Percentiles rank a stretch among this genome's conserved stretches.
Conservation (phyloP, 2,797 vertebrate species). For the Phaenicophaeus curvirostris region DNA sequence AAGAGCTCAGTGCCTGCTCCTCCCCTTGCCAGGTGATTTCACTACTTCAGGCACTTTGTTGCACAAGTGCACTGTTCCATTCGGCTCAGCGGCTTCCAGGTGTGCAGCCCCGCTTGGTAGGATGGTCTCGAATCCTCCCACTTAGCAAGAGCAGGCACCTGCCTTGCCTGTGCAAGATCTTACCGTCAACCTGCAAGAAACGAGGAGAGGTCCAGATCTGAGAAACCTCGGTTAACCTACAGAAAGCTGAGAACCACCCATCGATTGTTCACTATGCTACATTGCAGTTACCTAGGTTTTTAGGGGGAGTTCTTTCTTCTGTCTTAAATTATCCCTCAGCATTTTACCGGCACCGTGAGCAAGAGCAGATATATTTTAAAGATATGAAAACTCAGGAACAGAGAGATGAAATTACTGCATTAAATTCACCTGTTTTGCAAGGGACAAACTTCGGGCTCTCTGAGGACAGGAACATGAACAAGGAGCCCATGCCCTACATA, state of each 20-base stretch:
- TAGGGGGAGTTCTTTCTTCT: neutral
- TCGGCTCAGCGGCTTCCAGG: neutral
- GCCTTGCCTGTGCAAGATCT: neutral
- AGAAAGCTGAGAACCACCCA: neutral
- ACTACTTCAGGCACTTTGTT: fast-evolving
- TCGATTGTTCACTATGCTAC: neutral
- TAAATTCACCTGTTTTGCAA: neutral
- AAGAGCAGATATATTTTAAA: constrained; percentile 5
- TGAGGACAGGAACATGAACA: neutral
- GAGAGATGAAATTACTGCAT: neutral
- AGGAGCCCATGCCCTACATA: neutral
- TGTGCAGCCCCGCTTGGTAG: neutral
- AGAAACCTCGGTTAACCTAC: neutral
- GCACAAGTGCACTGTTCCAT: fast-evolving
- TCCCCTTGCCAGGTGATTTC: neutral
- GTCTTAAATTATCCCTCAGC: neutral
- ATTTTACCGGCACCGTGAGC: neutral
- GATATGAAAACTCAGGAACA: neutral
- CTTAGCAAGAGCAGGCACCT: neutral
- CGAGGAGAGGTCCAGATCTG: neutral
- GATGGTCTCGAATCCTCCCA: neutral
- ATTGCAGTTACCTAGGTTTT: neutral
- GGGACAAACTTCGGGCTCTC: neutral
- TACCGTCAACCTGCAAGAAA: neutral
- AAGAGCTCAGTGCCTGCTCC: too few species aligned